Evolutionary conservation across 2,888 invertebrate species (phyloP).

Genomic region (Rhopalosiphum nymphaeae): DNA sequence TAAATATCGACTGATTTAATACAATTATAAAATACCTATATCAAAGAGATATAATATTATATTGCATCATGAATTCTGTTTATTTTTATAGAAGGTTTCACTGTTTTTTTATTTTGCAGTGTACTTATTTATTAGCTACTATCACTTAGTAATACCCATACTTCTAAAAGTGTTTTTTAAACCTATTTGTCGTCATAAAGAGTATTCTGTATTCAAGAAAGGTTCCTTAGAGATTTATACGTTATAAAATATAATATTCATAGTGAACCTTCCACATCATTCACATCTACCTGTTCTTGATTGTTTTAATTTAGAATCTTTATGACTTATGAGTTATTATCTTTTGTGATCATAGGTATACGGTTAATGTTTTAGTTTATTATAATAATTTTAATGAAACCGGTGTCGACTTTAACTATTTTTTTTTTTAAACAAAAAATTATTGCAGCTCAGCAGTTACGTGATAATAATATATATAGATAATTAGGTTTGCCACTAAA

Average conservation of each 20-base stretch:
- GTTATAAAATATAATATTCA: slow-evolving; percentile 35
- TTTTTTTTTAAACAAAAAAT: not conserved
- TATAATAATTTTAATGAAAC: not conserved
- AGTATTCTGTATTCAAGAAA: not conserved
- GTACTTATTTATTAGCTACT: not conserved
- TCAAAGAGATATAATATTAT: not conserved
- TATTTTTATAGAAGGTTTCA: not conserved
- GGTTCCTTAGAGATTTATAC: slow-evolving; percentile 4
- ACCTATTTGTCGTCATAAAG: not conserved
- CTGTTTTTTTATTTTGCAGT: not conserved
- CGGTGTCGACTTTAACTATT: not conserved
- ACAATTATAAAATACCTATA: not conserved
- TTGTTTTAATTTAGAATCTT: slow-evolving; percentile 32
- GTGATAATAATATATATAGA: not conserved
- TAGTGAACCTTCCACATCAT: not conserved
- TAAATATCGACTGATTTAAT: not conserved
- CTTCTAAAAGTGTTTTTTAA: not conserved
- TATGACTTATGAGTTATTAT: not conserved
- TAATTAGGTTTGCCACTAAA: not conserved
- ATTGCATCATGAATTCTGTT: not conserved
- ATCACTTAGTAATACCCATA: not conserved
- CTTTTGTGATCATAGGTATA: not conserved
- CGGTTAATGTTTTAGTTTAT: not conserved
- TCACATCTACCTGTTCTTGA: slow-evolving; percentile 10
- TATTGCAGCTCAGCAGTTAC: not conserved